phyloP scores from a whole-genome alignment of 2,797 vertebrate species.

The Vespertilio murinus region DNA sequence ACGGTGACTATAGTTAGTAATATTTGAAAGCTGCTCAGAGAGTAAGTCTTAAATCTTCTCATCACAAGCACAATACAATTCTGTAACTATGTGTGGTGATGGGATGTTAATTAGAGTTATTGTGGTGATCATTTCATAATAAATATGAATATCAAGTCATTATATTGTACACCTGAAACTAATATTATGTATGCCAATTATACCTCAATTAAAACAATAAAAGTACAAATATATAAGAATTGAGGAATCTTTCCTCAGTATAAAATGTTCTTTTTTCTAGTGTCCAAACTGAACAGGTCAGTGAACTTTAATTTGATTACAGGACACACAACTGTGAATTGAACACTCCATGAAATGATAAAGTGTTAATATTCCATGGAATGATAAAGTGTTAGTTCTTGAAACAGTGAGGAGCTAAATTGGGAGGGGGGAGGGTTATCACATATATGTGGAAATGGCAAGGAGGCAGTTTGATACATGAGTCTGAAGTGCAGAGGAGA shows the following conservation, averaged over 20 bases:
- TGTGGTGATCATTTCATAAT: neutral
- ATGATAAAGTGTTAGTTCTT: neutral
- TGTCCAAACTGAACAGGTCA: neutral
- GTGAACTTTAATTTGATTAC: neutral
- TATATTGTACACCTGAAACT: neutral
- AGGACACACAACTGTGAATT: constrained; percentile 22
- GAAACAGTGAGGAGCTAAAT: constrained; percentile 9
- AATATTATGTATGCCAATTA: neutral
- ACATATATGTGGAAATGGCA: neutral
- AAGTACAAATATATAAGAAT: neutral
- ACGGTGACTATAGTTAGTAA: neutral
- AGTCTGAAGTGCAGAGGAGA: constrained; percentile 36
- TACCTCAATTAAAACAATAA: neutral
- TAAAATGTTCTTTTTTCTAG: neutral
- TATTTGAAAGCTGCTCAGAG: neutral
- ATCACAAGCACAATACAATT: neutral
- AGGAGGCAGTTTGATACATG: neutral
- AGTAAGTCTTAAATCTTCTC: neutral
- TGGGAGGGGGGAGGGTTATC: neutral
- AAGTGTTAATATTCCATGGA: constrained; percentile 3
- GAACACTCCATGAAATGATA: neutral
- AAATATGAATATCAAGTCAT: neutral
- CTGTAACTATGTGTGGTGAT: neutral
- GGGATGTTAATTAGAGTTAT: neutral
- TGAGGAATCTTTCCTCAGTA: neutral